These are phyloP conservation scores for Pocillopora grandis DNA, from an alignment of 92 coral and sea anemone genomes.

Conservation along the genomic window DNA sequence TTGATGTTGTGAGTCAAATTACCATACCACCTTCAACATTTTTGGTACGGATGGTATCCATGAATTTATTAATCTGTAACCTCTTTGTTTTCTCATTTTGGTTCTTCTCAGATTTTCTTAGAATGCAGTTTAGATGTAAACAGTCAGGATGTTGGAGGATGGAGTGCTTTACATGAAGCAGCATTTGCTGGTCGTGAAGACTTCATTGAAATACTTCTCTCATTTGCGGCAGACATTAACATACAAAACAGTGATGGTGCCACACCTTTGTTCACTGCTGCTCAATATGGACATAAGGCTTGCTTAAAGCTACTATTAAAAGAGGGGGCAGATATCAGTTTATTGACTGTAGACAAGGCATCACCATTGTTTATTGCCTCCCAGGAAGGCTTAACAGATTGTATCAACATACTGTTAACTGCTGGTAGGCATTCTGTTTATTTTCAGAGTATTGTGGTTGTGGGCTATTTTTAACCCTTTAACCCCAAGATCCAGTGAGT, in stretches of 20 bases:
- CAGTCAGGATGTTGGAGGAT: conserved; percentile 79
- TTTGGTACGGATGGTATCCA: too few species aligned
- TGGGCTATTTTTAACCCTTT: too few species aligned
- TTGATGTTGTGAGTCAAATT: too few species aligned
- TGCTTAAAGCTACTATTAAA: conserved; percentile 61
- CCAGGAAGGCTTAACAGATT: conserved; percentile 69
- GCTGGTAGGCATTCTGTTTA: conserved; percentile 48
- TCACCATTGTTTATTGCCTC: conserved; percentile 78
- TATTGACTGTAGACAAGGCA: conserved; percentile 64
- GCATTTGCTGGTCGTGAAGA: conserved; percentile 58
- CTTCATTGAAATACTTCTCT: conserved; percentile 46
- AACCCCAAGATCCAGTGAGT: too few species aligned
- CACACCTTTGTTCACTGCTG: conserved; percentile 70
- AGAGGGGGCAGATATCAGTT: conserved; percentile 46
- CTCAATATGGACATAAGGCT: conserved; percentile 68
- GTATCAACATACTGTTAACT: conserved; percentile 53
- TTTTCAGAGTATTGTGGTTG: not conserved
- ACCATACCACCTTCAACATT: too few species aligned
- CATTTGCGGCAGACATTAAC: conserved; percentile 50
- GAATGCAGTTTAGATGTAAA: conserved; percentile 45
- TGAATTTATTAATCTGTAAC: too few species aligned
- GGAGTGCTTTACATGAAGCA: conserved; percentile 87
- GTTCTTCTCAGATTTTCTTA: conserved; percentile 52
- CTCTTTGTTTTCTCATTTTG: not conserved
- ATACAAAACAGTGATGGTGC: conserved; percentile 77